Percentiles rank a stretch among this genome's conserved stretches.
Evolutionary conservation across 1,140 invertebrate genomes (phyloP).

Genomic region (Rhagoletis pomonella): DNA sequence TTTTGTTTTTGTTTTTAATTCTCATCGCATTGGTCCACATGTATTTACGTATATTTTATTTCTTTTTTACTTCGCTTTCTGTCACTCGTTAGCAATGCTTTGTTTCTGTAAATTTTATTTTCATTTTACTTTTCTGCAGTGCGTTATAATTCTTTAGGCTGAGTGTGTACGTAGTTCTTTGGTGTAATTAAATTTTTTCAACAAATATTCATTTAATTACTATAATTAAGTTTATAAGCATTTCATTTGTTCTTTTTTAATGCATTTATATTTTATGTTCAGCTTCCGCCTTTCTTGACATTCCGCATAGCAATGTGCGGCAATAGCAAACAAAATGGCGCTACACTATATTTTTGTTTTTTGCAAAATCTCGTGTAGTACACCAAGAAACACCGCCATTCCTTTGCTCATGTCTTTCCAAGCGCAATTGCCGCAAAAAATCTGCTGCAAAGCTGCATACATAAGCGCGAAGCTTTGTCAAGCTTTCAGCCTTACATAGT

Average conservation of each 20-base stretch:
- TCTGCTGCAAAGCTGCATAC: constrained; percentile 5
- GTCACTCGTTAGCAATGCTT: no score
- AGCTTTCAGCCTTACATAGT: background rate
- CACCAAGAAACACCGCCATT: constrained; percentile 33
- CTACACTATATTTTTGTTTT: constrained; percentile 1
- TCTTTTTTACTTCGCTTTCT: no score
- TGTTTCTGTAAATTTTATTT: no score
- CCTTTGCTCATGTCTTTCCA: constrained; percentile 21
- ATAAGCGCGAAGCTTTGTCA: background rate
- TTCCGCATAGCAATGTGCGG: background rate
- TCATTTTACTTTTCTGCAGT: no score
- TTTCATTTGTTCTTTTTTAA: background rate
- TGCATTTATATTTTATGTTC: background rate
- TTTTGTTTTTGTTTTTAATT: no score
- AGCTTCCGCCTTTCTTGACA: background rate
- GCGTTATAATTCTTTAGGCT: background rate
- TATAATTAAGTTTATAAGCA: constrained; percentile 5
- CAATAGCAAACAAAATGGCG: constrained; percentile 33
- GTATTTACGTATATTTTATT: no score
- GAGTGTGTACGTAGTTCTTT: background rate
- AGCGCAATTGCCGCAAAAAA: background rate
- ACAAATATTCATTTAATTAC: constrained; percentile 49
- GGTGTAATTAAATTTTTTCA: constrained; percentile 42
- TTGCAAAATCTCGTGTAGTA: constrained; percentile 39
- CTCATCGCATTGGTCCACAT: no score